phyloP scores from a whole-genome alignment of 2,888 invertebrate genomes.

The Monopis laevigella region DNA sequence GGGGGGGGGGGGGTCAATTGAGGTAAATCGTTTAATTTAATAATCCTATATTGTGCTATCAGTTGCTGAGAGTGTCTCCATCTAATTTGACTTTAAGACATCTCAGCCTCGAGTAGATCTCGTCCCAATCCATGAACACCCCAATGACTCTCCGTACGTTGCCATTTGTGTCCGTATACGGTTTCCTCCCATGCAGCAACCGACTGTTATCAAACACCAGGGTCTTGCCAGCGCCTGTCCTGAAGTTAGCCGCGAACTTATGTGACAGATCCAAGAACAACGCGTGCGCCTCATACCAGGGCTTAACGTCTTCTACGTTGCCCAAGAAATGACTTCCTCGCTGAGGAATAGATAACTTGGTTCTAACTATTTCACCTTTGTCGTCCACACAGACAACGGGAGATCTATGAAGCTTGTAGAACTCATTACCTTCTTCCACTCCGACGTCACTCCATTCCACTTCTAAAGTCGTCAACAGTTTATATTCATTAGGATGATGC shows the following conservation, averaged over 20 bases:
- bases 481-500: conserved; percentile 65
- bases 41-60: no score
- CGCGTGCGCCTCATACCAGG: conserved; percentile 75
- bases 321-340: conserved; percentile 74
- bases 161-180: conserved; percentile 65
- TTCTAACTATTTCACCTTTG: conserved; percentile 64
- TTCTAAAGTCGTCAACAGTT: conserved; percentile 62
- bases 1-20: no score
- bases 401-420: conserved; percentile 69
- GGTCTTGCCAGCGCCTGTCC: conserved; percentile 73
- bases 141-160: conserved; percentile 75
- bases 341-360: conserved; percentile 80
- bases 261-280: conserved; percentile 70
- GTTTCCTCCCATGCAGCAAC: conserved; percentile 75
- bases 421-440: conserved; percentile 68
- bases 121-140: conserved; percentile 82
- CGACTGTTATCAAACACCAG: conserved; percentile 80
- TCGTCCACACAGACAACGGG: conserved; percentile 71
- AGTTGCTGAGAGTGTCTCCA: not conserved
- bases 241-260: conserved; percentile 70
- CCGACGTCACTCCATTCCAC: conserved; percentile 82
- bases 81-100: conserved; percentile 43
- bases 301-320: conserved; percentile 65
- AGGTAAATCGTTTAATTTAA: no score
- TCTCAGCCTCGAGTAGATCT: conserved; percentile 72